A percentile compares a stretch with the other conserved stretches of the same genome.
phyloP scores from a whole-genome alignment of 2,888 invertebrate genomes.

The Eustalomyia histrio region DNA sequence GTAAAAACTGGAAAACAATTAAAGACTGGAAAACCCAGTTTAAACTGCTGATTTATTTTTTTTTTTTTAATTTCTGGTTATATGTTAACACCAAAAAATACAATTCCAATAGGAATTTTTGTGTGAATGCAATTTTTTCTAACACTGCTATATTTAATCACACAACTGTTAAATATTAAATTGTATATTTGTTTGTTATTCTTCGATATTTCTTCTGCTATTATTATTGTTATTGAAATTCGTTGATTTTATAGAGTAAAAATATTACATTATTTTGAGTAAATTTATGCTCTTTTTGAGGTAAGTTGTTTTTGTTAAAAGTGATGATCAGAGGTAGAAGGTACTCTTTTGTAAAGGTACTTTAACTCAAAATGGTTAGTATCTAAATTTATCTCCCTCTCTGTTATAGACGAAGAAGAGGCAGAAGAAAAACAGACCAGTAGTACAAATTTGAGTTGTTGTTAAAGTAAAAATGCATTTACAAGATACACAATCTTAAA shows the following conservation, averaged over 20 bases:
- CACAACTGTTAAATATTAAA: not conserved
- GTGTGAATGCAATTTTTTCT: not conserved
- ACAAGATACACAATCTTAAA: conserved; percentile 63
- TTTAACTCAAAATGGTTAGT: conserved; percentile 15
- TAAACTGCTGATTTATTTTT: no score
- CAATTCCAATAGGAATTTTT: not conserved
- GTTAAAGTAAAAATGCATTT: conserved; percentile 52
- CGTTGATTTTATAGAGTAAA: not conserved
- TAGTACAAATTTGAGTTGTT: conserved; percentile 31
- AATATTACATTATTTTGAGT: conserved; percentile 40
- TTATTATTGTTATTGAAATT: not conserved
- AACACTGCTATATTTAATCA: not conserved
- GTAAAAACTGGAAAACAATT: no score
- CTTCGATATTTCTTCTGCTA: not conserved
- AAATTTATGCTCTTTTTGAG: conserved; percentile 58
- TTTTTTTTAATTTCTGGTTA: no score
- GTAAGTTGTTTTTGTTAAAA: conserved; percentile 16
- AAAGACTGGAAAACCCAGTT: no score
- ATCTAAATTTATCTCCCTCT: conserved; percentile 30
- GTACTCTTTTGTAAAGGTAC: conserved; percentile 16
- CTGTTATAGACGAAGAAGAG: conserved; percentile 13
- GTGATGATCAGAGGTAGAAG: conserved; percentile 48
- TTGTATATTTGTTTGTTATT: not conserved
- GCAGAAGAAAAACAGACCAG: conserved; percentile 33
- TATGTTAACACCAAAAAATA: no score